phyloP scores from a whole-genome alignment of 2,113 vertebrate genomes.

The Pomatostomus ruficeps region DNA sequence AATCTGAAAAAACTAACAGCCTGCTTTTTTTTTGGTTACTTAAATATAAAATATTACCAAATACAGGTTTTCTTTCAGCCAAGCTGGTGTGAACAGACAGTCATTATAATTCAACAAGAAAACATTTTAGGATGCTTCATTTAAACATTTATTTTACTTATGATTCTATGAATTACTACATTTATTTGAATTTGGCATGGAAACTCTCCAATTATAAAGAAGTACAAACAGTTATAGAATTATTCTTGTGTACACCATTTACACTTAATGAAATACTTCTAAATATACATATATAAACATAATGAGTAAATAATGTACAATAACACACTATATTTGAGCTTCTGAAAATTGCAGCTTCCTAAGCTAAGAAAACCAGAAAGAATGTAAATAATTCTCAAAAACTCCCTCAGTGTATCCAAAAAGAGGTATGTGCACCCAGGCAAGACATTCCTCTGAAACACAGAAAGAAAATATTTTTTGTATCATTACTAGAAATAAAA shows the following conservation, averaged over 20 bases:
- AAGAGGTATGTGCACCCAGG: accelerated
- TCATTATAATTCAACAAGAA: background rate
- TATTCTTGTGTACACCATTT: background rate
- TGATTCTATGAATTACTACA: background rate
- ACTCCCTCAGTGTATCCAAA: background rate
- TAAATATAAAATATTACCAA: background rate
- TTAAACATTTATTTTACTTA: background rate
- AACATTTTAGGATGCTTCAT: background rate
- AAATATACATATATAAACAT: background rate
- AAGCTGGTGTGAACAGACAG: background rate
- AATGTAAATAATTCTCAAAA: background rate
- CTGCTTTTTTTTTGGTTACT: background rate
- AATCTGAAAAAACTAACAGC: background rate
- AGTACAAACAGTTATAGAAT: background rate
- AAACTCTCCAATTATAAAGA: background rate
- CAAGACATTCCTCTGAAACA: background rate
- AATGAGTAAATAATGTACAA: background rate
- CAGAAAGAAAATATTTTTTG: background rate
- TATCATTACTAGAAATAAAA: background rate
- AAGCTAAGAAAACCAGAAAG: background rate
- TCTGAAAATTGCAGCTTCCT: background rate
- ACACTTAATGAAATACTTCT: background rate
- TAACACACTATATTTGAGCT: background rate
- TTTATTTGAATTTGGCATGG: background rate
- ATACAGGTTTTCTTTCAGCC: background rate